These are phyloP conservation scores for Mylabris sibirica DNA, from an alignment of 2,888 invertebrate genomes.

Conservation along the genomic window DNA sequence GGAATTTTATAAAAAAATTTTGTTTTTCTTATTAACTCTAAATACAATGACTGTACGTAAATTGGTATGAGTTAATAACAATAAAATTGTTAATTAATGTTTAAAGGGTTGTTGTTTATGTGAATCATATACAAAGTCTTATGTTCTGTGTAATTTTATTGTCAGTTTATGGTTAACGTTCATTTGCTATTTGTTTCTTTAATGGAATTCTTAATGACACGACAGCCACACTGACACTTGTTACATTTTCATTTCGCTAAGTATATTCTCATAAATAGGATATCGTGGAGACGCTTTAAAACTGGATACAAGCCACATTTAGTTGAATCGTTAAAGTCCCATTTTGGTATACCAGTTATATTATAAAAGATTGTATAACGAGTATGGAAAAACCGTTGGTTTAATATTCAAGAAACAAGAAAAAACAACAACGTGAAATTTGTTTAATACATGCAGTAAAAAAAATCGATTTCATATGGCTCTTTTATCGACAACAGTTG, in stretches of 20 bases:
- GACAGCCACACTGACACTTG: neutral
- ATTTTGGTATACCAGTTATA: too few species aligned
- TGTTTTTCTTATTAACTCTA: neutral
- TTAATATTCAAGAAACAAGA: too few species aligned
- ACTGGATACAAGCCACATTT: neutral
- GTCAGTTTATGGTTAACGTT: constrained; percentile 1
- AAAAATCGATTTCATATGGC: neutral
- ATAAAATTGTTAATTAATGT: neutral
- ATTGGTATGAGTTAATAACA: neutral
- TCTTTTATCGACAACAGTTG: neutral
- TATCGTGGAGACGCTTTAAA: neutral
- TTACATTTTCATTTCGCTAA: neutral
- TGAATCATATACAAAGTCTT: neutral
- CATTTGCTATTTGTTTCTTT: neutral
- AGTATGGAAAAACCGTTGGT: too few species aligned
- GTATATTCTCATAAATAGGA: neutral
- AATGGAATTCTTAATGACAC: neutral
- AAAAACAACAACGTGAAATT: too few species aligned
- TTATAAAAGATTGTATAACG: too few species aligned
- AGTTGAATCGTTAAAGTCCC: too few species aligned
- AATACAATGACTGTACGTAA: too few species aligned
- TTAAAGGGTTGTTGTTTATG: neutral
- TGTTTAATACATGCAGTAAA: too few species aligned
- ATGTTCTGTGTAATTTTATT: neutral
- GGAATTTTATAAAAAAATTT: neutral